Evolutionary conservation across 2,113 vertebrate species (phyloP).

Genomic region (Kryptolebias marmoratus): DNA sequence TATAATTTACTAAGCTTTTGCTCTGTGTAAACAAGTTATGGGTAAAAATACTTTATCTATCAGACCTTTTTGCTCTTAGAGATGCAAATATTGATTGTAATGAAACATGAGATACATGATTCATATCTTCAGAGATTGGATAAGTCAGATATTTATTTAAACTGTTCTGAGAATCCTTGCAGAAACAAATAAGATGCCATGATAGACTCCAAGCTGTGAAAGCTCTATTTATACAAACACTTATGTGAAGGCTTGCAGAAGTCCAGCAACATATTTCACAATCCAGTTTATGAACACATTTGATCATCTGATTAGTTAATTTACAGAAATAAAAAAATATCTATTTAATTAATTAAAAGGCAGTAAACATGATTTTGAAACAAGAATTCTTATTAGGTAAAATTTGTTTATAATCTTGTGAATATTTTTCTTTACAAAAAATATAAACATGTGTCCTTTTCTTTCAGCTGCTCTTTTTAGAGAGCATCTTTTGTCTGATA

Average conservation of each 20-base stretch:
- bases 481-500: too few species aligned
- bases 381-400: background rate
- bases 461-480: too few species aligned
- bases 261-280: background rate
- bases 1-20: slow-evolving; percentile 4
- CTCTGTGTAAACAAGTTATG: background rate
- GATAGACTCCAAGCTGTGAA: slow-evolving; percentile 15
- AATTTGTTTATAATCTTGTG: too few species aligned
- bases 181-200: slow-evolving; percentile 10
- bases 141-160: background rate
- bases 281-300: background rate
- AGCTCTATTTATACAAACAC: background rate
- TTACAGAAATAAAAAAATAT: background rate
- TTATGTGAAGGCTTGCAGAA: background rate
- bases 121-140: background rate
- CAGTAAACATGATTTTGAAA: background rate
- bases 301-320: background rate
- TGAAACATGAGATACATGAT: background rate
- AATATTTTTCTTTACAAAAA: background rate
- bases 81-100: background rate
- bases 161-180: slow-evolving; percentile 20
- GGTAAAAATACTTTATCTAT: background rate
- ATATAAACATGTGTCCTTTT: too few species aligned
- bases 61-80: background rate
- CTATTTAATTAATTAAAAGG: background rate